Evolutionary conservation across 2,113 vertebrate species (phyloP).

Genomic region (Ivindomyrus marchei): DNA sequence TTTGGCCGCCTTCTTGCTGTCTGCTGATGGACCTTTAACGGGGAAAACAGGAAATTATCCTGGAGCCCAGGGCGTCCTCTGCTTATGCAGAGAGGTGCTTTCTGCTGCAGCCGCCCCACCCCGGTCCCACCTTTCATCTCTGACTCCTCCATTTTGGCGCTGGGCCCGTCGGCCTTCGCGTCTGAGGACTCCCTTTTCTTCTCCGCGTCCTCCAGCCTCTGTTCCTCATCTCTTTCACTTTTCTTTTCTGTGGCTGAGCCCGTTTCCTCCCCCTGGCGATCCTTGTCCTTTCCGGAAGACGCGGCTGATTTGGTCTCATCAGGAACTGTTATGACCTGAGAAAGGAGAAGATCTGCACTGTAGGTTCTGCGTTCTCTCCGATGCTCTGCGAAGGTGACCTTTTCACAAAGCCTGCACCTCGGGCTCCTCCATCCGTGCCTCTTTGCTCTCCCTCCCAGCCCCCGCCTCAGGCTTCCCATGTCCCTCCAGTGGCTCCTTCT

Average conservation of each 20-base stretch:
- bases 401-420: conserved; percentile 42
- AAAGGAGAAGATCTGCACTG: background rate
- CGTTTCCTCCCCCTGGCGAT: conserved; percentile 40
- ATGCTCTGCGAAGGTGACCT: background rate
- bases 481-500: conserved; percentile 38
- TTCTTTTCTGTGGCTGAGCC: conserved; percentile 53
- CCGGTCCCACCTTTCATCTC: conserved; percentile 64
- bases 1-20: conserved; percentile 52
- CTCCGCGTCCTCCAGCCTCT: conserved; percentile 56
- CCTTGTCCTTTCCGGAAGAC: conserved; percentile 61
- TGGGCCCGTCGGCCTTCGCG: conserved; percentile 49
- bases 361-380: no score
- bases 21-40: conserved; percentile 26
- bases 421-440: conserved; percentile 25
- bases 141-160: conserved; percentile 66
- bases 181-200: conserved; percentile 41
- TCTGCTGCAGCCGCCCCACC: no score
- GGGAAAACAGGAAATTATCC: conserved; percentile 5
- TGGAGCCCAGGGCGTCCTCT: background rate
- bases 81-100: background rate
- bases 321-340: conserved; percentile 64
- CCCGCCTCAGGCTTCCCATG: conserved; percentile 50
- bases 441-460: conserved; percentile 51
- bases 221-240: conserved; percentile 57
- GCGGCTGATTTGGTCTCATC: conserved; percentile 60